Percentiles rank a stretch among this genome's conserved stretches.
These are phyloP conservation scores for Liposcelis brunnea DNA, from an alignment of 2,888 invertebrate species.

Conservation along the genomic window DNA sequence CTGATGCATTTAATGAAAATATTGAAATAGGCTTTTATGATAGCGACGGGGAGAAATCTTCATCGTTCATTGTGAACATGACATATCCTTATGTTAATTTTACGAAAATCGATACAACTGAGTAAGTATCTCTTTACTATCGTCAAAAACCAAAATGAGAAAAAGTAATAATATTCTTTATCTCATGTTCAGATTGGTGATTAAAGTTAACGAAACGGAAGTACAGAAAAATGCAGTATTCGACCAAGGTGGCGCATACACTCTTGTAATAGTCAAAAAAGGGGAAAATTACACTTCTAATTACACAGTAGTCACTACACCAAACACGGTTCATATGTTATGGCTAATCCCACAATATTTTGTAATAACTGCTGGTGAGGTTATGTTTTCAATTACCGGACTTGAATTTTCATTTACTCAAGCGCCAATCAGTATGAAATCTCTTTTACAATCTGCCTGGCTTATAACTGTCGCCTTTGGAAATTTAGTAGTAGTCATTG, in stretches of 20 bases:
- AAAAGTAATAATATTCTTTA: too few relatives aligned
- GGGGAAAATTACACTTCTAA: constrained; percentile 18
- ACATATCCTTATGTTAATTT: constrained; percentile 14
- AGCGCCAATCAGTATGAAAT: constrained; percentile 86
- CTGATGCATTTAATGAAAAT: too few relatives aligned
- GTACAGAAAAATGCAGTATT: constrained; percentile 24
- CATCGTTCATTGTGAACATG: constrained; percentile 22
- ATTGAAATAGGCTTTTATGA: too few relatives aligned
- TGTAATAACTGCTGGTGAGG: constrained; percentile 81
- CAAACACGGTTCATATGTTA: constrained; percentile 62
- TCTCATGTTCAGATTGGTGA: constrained; percentile 13
- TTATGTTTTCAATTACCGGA: constrained; percentile 92
- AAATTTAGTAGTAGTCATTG: constrained; percentile 78
- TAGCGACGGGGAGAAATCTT: constrained; percentile 19
- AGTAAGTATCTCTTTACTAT: too few relatives aligned
- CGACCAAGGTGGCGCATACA: constrained; percentile 27
- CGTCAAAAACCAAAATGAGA: too few relatives aligned
- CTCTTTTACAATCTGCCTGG: constrained; percentile 83
- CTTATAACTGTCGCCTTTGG: constrained; percentile 84
- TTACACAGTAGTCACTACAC: constrained; percentile 33
- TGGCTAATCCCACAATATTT: constrained; percentile 87
- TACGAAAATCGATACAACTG: constrained; percentile 18
- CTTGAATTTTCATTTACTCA: constrained; percentile 89
- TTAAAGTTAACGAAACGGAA: constrained; percentile 22
- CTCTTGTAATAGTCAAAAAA: constrained; percentile 19